Percentiles rank a stretch among this genome's conserved stretches.
Conservation (phyloP, 2,797 vertebrate species). For the Lacerta agilis region DNA sequence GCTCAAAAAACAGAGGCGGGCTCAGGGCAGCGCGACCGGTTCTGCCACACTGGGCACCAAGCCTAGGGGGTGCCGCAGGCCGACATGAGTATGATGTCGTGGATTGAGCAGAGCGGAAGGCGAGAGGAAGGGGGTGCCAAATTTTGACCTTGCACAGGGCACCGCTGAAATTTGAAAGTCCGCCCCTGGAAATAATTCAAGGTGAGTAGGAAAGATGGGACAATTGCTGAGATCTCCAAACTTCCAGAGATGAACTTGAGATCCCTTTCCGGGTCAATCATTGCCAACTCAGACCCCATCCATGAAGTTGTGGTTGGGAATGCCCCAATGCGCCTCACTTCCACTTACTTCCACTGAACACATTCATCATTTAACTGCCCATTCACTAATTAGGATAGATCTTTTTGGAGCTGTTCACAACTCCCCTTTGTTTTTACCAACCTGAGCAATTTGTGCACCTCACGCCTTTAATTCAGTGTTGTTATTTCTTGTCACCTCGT, state of each 20-base stretch:
- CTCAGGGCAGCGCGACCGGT: too few relatives aligned
- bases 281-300: too few relatives aligned
- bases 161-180: too few relatives aligned
- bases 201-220: neutral
- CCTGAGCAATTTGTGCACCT: neutral
- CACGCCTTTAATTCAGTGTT: neutral
- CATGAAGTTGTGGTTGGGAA: too few relatives aligned
- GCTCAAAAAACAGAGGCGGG: constrained; percentile 8
- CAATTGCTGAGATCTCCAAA: constrained; percentile 25
- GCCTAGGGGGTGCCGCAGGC: too few relatives aligned
- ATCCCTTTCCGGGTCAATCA: too few relatives aligned
- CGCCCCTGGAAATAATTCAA: neutral
- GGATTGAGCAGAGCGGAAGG: too few relatives aligned
- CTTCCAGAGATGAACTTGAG: constrained; percentile 2
- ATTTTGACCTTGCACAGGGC: too few relatives aligned
- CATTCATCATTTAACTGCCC: neutral
- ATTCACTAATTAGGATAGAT: neutral
- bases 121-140: too few relatives aligned
- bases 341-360: neutral
- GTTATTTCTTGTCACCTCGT: neutral
- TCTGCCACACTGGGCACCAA: too few relatives aligned
- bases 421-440: neutral
- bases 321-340: too few relatives aligned
- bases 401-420: neutral
- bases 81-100: too few relatives aligned